These are phyloP conservation scores for Tangara arthus DNA, from an alignment of 2,797 vertebrate species.

Conservation along the genomic window DNA sequence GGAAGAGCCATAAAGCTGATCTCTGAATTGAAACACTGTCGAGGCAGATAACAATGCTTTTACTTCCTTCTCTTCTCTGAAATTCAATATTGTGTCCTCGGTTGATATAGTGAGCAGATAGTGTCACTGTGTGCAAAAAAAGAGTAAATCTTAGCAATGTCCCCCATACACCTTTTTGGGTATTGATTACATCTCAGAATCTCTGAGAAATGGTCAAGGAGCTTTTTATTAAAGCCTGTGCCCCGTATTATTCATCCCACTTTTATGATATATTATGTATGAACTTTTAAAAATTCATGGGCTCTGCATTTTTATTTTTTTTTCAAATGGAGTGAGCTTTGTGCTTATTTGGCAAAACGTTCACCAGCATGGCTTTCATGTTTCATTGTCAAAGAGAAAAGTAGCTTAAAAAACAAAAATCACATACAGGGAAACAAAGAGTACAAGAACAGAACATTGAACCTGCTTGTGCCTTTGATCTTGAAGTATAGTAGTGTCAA, in stretches of 20 bases:
- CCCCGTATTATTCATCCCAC: constrained; percentile 82
- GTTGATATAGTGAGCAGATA: constrained; percentile 74
- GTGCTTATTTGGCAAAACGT: constrained; percentile 78
- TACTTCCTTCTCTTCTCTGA: constrained; percentile 74
- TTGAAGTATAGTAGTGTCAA: constrained; percentile 42
- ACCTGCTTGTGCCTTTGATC: constrained; percentile 49
- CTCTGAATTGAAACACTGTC: constrained; percentile 74
- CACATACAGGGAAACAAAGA: constrained; percentile 41
- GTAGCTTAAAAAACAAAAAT: constrained; percentile 57
- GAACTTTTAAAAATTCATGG: constrained; percentile 84
- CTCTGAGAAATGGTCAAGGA: constrained; percentile 83
- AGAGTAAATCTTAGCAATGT: constrained; percentile 83
- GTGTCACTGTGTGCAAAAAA: constrained; percentile 81
- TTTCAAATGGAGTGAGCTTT: constrained; percentile 61
- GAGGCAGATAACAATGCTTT: constrained; percentile 80
- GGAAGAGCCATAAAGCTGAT: constrained; percentile 44
- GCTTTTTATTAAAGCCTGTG: constrained; percentile 80
- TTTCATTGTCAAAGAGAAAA: constrained; percentile 66
- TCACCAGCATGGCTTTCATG: constrained; percentile 69
- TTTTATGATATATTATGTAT: constrained; percentile 94
- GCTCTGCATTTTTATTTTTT: constrained; percentile 58
- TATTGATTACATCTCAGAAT: constrained; percentile 85
- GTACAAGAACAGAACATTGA: constrained; percentile 25
- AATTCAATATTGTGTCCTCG: constrained; percentile 72
- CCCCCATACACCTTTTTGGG: constrained; percentile 79